phyloP scores from a whole-genome alignment of 64 coral and sea anemone genomes.

The Platygyra sinensis region DNA sequence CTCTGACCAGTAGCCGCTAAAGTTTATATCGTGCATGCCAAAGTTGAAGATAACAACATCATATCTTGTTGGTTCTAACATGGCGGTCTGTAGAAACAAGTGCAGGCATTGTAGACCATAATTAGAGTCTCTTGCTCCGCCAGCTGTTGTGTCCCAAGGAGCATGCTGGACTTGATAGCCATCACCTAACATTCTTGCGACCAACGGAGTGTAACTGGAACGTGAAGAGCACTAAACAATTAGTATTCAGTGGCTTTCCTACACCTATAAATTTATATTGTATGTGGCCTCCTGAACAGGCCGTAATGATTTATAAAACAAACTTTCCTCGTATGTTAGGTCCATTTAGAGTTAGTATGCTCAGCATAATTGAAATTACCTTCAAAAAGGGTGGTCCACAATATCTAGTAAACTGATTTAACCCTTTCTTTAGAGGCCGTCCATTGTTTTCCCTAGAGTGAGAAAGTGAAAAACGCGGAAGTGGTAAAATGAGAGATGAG shows the following conservation, averaged over 20 bases:
- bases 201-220: conserved; percentile 65
- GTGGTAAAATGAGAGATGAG: no score
- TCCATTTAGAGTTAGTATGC: no score
- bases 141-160: conserved; percentile 73
- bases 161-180: conserved; percentile 79
- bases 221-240: background rate
- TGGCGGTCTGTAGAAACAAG: conserved; percentile 56
- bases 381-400: no score
- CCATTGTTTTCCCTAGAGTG: no score
- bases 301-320: no score
- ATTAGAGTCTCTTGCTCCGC: conserved; percentile 82
- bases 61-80: conserved; percentile 33
- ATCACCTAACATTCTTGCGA: conserved; percentile 30
- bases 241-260: background rate
- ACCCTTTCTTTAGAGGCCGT: no score
- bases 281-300: no score
- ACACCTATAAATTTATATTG: no score
- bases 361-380: no score
- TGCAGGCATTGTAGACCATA: conserved; percentile 76
- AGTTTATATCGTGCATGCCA: conserved; percentile 80
- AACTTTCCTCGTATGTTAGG: no score
- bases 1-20: conserved; percentile 12
- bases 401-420: no score
- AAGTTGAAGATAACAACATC: conserved; percentile 91
- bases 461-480: no score